phyloP scores from a whole-genome alignment of 2,113 vertebrate genomes.

The Penelope pileata region DNA sequence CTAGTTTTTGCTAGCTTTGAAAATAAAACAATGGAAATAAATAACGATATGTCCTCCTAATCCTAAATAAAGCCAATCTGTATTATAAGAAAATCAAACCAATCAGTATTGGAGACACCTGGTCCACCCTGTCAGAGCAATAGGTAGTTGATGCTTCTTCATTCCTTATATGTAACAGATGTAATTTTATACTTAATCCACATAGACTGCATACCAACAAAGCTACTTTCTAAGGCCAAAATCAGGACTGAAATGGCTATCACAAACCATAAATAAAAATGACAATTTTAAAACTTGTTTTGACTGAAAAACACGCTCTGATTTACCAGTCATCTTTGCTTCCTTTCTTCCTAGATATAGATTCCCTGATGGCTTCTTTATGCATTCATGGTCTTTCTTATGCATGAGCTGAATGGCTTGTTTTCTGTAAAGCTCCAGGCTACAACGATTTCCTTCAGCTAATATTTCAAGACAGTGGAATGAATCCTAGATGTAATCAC shows the following conservation, averaged over 20 bases:
- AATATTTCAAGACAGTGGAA: neutral
- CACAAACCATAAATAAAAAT: neutral
- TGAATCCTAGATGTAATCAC: neutral
- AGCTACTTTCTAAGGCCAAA: neutral
- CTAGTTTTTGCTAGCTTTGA: neutral
- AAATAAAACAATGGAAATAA: neutral
- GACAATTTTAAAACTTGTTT: rapidly evolving
- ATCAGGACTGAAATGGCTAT: neutral
- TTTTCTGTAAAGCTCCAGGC: neutral
- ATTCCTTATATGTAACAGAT: neutral
- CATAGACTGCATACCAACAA: neutral
- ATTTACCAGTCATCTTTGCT: neutral
- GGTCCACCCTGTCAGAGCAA: neutral
- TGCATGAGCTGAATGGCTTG: neutral
- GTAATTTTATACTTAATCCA: neutral
- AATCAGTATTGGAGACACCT: neutral
- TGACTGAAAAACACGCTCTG: neutral
- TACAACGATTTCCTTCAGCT: neutral
- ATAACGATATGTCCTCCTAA: neutral
- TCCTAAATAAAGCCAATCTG: neutral
- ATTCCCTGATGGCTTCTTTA: neutral
- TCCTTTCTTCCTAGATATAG: neutral
- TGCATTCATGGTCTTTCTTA: neutral
- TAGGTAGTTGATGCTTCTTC: neutral
- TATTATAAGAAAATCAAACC: neutral